Conservation (phyloP, 2,888 invertebrate genomes). For the Hydrotaea diabolus region DNA sequence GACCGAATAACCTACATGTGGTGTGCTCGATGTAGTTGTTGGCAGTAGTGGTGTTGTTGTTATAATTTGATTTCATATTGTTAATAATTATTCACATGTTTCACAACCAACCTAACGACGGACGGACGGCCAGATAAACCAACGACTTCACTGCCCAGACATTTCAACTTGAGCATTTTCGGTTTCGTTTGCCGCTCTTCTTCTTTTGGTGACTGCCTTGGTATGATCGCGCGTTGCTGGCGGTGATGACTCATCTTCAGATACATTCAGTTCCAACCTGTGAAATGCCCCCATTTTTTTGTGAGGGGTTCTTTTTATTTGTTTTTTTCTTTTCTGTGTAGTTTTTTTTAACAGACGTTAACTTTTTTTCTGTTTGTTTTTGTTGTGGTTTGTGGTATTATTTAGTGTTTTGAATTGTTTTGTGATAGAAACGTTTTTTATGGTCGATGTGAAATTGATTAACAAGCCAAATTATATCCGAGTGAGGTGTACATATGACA, state of each 20-base stretch:
- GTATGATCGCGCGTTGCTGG: background rate
- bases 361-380: background rate
- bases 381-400: background rate
- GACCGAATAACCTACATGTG: constrained; percentile 28
- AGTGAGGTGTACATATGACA: too few relatives aligned
- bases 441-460: background rate
- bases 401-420: constrained; percentile 4
- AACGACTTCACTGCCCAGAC: background rate
- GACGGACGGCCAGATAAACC: too few relatives aligned
- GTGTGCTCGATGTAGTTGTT: background rate
- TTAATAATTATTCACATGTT: constrained; percentile 65
- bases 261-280: constrained; percentile 48
- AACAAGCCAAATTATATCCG: background rate
- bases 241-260: constrained; percentile 57
- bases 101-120: constrained; percentile 32
- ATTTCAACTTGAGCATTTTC: background rate
- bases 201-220: background rate
- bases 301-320: constrained; percentile 7
- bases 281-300: constrained; percentile 45
- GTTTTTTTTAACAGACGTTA: background rate
- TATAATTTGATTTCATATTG: constrained; percentile 61
- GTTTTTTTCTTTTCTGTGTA: background rate
- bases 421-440: constrained; percentile 7
- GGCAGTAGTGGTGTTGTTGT: constrained; percentile 25
- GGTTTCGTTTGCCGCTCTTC: background rate